phyloP scores from a whole-genome alignment of 2,888 invertebrate species.

The Dryadula phaetusa region DNA sequence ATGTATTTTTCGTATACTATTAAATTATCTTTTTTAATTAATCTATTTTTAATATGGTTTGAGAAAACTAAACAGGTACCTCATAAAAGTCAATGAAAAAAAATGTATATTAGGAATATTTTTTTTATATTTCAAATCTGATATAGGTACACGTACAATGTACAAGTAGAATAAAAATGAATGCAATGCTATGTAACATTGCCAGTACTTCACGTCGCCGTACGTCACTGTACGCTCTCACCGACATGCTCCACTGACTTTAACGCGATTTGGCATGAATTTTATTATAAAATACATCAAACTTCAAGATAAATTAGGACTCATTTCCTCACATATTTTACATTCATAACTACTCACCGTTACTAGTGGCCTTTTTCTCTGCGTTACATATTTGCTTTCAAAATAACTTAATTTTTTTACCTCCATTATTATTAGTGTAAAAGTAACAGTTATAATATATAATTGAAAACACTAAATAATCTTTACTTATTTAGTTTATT shows the following conservation, averaged over 20 bases:
- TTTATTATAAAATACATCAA: neutral
- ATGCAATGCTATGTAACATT: neutral
- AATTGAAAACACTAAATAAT: slow-evolving; percentile 1
- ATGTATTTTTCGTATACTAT: too few species aligned
- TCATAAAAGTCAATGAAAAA: too few species aligned
- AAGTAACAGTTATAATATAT: neutral
- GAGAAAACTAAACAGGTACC: too few species aligned
- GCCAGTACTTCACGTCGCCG: neutral
- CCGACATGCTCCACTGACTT: neutral
- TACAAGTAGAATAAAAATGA: too few species aligned
- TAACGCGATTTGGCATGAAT: neutral
- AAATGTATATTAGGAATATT: too few species aligned
- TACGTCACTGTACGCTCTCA: neutral
- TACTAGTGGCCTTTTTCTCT: slow-evolving; percentile 42
- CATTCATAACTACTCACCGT: slow-evolving; percentile 45
- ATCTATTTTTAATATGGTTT: too few species aligned
- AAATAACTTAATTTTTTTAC: slow-evolving; percentile 44
- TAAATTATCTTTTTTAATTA: too few species aligned
- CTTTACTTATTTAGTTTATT: neutral
- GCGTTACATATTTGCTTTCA: slow-evolving; percentile 48
- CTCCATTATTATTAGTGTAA: slow-evolving; percentile 25
- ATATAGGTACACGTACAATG: too few species aligned
- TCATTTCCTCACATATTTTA: neutral
- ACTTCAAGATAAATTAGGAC: neutral
- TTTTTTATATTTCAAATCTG: too few species aligned